Conservation (phyloP, 1,140 invertebrate species). For the Melanaphis sacchari region DNA sequence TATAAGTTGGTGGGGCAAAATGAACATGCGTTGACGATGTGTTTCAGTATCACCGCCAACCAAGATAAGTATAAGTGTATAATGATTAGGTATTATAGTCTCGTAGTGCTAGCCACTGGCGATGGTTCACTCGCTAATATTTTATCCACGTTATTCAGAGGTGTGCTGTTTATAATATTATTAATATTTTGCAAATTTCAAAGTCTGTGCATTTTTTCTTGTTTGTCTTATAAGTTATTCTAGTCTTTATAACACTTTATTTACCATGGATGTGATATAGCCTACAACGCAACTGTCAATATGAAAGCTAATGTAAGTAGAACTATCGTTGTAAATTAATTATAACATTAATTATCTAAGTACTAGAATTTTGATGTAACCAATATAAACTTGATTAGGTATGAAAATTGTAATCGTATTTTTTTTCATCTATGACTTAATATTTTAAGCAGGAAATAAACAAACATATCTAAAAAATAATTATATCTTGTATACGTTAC, state of each 20-base stretch:
- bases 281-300: background rate
- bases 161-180: background rate
- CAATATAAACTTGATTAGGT: background rate
- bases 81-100: background rate
- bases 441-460: no score
- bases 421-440: background rate
- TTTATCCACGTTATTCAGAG: background rate
- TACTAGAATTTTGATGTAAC: background rate
- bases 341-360: background rate
- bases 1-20: background rate
- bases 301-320: slow-evolving; percentile 23
- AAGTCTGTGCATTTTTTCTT: background rate
- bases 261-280: background rate
- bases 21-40: background rate
- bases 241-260: background rate
- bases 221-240: background rate
- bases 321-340: background rate
- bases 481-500: no score
- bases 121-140: background rate
- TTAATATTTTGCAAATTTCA: background rate
- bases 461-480: no score
- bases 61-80: background rate
- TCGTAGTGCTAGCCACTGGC: background rate
- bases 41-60: background rate
- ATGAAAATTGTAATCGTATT: background rate